These are phyloP conservation scores for Cecropterus lyciades DNA, from an alignment of 1,140 invertebrate genomes.

Conservation along the genomic window DNA sequence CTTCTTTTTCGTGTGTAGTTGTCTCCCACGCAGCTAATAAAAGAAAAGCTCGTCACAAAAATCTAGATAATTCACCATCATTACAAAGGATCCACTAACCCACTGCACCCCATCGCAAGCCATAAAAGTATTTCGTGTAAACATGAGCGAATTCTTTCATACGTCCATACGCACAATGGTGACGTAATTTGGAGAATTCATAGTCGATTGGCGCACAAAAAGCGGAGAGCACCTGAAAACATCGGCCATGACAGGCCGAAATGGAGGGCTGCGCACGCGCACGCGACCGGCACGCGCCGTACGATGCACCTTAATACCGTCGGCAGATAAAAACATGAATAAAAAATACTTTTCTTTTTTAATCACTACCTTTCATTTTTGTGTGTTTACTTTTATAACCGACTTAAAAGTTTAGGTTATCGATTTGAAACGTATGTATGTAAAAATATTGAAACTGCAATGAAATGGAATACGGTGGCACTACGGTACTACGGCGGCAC, in stretches of 20 bases:
- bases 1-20: no score
- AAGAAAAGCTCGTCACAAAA: neutral
- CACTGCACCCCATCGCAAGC: slow-evolving; percentile 34
- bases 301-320: slow-evolving; percentile 67
- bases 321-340: slow-evolving; percentile 52
- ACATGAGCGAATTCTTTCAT: slow-evolving; percentile 61
- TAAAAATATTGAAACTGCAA: no score
- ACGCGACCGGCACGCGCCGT: slow-evolving; percentile 68
- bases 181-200: slow-evolving; percentile 66
- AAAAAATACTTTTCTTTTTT: no score
- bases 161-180: slow-evolving; percentile 57
- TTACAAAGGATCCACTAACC: slow-evolving; percentile 36
- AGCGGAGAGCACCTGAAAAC: slow-evolving; percentile 60
- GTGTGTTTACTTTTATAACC: no score
- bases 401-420: no score
- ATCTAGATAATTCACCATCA: slow-evolving; percentile 9
- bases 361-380: no score
- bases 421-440: no score
- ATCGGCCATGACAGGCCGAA: slow-evolving; percentile 74
- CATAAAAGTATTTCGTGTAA: slow-evolving; percentile 58
- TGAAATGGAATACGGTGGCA: no score
- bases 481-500: no score
- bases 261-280: slow-evolving; percentile 56
- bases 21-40: neutral
- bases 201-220: slow-evolving; percentile 62